These are phyloP conservation scores for Lipophrys pholis DNA, from an alignment of 2,113 vertebrate species.

Conservation along the genomic window DNA sequence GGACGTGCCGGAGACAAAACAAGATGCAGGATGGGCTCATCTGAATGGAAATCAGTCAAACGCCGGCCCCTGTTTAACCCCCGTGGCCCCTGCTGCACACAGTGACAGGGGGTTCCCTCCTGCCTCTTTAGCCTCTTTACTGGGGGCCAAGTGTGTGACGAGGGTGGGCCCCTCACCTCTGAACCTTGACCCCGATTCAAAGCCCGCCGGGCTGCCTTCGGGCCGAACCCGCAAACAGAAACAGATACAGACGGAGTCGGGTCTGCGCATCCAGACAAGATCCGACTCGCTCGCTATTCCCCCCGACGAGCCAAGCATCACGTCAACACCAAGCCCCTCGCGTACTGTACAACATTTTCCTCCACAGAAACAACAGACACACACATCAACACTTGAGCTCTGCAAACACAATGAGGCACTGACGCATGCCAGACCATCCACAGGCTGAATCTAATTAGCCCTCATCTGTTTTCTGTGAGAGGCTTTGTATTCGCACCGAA, in stretches of 20 bases:
- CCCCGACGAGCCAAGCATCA: slow-evolving; percentile 13
- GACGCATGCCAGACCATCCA: slow-evolving; percentile 58
- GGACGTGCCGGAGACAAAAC: slow-evolving; percentile 44
- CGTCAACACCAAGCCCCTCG: slow-evolving; percentile 6
- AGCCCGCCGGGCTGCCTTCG: slow-evolving; percentile 29
- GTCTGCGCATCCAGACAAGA: slow-evolving; percentile 70
- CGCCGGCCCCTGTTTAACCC: slow-evolving; percentile 50
- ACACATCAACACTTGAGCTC: slow-evolving; percentile 31
- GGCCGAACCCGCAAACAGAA: slow-evolving; percentile 43
- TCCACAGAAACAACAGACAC: slow-evolving; percentile 29
- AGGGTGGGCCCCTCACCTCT: slow-evolving; percentile 55
- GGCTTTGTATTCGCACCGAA: slow-evolving; percentile 67
- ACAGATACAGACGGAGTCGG: slow-evolving; percentile 46
- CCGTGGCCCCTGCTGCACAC: slow-evolving; percentile 35
- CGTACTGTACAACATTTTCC: slow-evolving; percentile 21
- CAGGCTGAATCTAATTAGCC: slow-evolving; percentile 73
- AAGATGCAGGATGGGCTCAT: slow-evolving; percentile 19
- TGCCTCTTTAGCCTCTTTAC: slow-evolving; percentile 66
- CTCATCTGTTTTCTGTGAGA: slow-evolving; percentile 65
- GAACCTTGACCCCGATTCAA: slow-evolving; percentile 62
- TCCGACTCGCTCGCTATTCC: slow-evolving; percentile 44
- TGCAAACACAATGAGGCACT: slow-evolving; percentile 55
- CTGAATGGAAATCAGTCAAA: slow-evolving; percentile 45
- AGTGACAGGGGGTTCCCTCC: slow-evolving; percentile 54
- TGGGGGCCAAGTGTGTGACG: slow-evolving; percentile 59